Conservation (phyloP, 2,113 vertebrate species). For the Noturus placidus region DNA sequence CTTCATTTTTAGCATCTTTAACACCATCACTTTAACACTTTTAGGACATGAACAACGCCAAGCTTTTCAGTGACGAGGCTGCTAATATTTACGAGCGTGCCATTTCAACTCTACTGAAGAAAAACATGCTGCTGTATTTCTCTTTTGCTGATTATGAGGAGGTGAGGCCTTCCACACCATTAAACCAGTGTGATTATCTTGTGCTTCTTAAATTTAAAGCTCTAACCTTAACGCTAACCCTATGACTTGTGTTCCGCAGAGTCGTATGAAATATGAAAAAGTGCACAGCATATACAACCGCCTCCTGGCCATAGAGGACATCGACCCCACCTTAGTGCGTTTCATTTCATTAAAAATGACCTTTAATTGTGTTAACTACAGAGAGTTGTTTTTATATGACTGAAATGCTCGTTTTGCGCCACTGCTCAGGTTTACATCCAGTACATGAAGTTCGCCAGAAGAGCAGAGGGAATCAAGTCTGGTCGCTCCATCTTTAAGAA, state of each 20-base stretch:
- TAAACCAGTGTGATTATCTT: background rate
- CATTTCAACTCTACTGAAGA: conserved; percentile 95
- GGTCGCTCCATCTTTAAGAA: conserved; percentile 98
- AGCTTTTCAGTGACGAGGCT: conserved; percentile 97
- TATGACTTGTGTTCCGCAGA: conserved; percentile 68
- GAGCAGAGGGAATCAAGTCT: conserved; percentile 97
- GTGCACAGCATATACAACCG: conserved; percentile 98
- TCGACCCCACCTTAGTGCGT: conserved; percentile 94
- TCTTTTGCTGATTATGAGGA: conserved; percentile 98
- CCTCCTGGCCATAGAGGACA: conserved; percentile 93
- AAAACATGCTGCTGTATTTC: conserved; percentile 99
- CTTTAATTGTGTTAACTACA: background rate
- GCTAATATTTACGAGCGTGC: conserved; percentile 99
- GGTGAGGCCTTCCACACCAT: conserved; percentile 68
- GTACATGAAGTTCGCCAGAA: conserved; percentile 98
- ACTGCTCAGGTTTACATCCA: conserved; percentile 90
- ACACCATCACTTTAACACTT: background rate
- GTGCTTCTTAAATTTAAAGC: background rate
- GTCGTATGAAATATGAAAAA: conserved; percentile 98
- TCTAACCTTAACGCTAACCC: too few species aligned
- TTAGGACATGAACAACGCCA: conserved; percentile 99
- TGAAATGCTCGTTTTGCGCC: background rate
- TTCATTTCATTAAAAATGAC: background rate
- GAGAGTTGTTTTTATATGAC: background rate
- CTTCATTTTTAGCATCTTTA: background rate